Percentiles rank a stretch among this genome's conserved stretches.
These are phyloP conservation scores for Adoxophyes honmai DNA, from an alignment of 1,140 invertebrate genomes.

Conservation along the genomic window DNA sequence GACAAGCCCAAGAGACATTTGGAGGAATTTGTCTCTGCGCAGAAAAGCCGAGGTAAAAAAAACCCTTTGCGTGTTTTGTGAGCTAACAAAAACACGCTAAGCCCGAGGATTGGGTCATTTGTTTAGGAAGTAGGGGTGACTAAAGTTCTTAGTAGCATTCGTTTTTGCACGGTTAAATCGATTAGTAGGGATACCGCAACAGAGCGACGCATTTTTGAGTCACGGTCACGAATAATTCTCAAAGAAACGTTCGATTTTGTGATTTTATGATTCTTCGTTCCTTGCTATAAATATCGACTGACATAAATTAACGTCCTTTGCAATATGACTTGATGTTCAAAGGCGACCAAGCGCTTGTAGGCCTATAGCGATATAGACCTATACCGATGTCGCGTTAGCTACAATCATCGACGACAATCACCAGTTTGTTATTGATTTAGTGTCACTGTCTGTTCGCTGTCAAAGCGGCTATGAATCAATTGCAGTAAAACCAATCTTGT, in stretches of 20 bases:
- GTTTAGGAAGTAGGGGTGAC: no score
- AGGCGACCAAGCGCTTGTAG: conserved; percentile 1
- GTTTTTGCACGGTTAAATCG: no score
- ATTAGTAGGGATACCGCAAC: no score
- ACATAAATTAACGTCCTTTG: conserved; percentile 2
- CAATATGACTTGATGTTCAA: conserved; percentile 5
- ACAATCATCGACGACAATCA: conserved; percentile 1
- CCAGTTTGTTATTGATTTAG: conserved; percentile 19
- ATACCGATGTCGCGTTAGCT: background rate
- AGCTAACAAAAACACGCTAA: no score
- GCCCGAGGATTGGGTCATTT: no score
- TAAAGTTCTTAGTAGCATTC: no score
- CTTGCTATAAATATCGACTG: background rate
- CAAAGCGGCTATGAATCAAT: conserved; percentile 8
- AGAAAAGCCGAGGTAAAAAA: conserved; percentile 66
- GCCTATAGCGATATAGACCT: background rate
- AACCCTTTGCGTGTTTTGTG: conserved; percentile 20
- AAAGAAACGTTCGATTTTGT: no score
- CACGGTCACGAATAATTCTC: no score
- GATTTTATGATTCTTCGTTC: background rate
- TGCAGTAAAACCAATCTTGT: background rate
- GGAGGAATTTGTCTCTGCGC: conserved; percentile 69
- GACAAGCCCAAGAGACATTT: conserved; percentile 68
- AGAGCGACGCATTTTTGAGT: no score
- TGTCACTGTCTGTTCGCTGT: conserved; percentile 2